Evolutionary conservation across 2,797 vertebrate genomes (phyloP), one percentile per base, ranked within the genome.

Genomic region (Sebastes vulpes): DNA sequence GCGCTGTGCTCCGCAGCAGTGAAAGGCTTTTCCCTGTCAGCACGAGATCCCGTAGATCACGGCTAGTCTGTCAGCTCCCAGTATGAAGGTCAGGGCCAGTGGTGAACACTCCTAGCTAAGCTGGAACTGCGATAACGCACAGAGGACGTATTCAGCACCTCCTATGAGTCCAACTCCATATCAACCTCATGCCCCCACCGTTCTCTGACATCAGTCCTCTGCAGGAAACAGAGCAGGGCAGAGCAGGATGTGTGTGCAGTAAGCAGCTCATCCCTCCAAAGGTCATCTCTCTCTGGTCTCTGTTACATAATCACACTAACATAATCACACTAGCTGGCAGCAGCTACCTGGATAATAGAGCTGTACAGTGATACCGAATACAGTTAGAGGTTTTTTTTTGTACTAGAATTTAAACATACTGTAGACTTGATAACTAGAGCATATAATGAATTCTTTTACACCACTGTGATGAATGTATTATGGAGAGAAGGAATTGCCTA

Each of bases 181-280:
- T 89, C 81, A 74, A 57, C 68, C 60, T 35, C 72, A 32, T 68
- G 52, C 46, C 70, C 70, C 72, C 35, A 29, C 68, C 11, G 5
- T 68, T 52, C 84, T 85, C 82, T 95, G 89, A 92, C 92, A 91
- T 94, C 84, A 92, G 78, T 57, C 65, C 77, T 82, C 68, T 74
- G 83, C 90, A 95, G 95, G 95, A 96, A 95, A 92, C 87, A 72
- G 90, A 93, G 53, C 82, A 79, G 87, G 87, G 88, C 81, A 83
- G 85, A 87, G 81, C 91, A 95, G 94, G 95, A 95, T 91, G 86
- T 89, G 85, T 88, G 82, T 59, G 61, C 86, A 73, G 68, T 59
- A 25, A 66, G 64, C 82, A 74, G 84, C 87, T 85, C 84, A 54
- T 84, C 63, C 35, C 79, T 58, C 57, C 59, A 87, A 86, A 93